Evolutionary conservation across 23 tunicate genomes (phyloP).

Genomic region (Halocynthia aurantium): DNA sequence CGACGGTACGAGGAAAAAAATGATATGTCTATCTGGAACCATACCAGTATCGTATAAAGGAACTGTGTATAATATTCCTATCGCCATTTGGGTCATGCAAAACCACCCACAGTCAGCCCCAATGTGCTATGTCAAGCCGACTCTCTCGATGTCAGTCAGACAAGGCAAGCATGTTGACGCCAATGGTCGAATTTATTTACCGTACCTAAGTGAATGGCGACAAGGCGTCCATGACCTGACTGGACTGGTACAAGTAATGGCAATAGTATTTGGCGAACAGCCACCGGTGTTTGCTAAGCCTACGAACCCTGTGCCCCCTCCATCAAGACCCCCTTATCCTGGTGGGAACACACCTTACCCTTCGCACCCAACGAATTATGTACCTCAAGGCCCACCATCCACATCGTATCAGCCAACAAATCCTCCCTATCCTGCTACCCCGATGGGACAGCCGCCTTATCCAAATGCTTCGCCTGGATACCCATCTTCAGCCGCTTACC

Average conservation of each 20-base stretch:
- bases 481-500: constrained; percentile 22
- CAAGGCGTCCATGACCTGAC: constrained; percentile 46
- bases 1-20: constrained; percentile 60
- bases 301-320: constrained; percentile 32
- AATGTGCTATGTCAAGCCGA: constrained; percentile 87
- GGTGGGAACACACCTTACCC: constrained; percentile 21
- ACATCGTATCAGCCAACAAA: constrained; percentile 41
- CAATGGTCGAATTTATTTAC: constrained; percentile 86
- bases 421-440: constrained; percentile 50
- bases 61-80: constrained; percentile 81
- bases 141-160: constrained; percentile 84
- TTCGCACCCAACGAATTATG: constrained; percentile 27
- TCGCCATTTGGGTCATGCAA: constrained; percentile 81
- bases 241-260: constrained; percentile 68
- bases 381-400: constrained; percentile 79
- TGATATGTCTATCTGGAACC: constrained; percentile 66
- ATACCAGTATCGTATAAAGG: constrained; percentile 86
- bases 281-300: constrained; percentile 81
- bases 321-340: constrained; percentile 37
- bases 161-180: constrained; percentile 97
- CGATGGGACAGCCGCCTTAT: constrained; percentile 32
- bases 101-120: constrained; percentile 83
- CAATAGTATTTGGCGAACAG: constrained; percentile 61
- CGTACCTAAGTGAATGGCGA: constrained; percentile 90
- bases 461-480: constrained; percentile 23